Conservation (phyloP, 2,888 invertebrate genomes). For the Chloromyia formosa region DNA sequence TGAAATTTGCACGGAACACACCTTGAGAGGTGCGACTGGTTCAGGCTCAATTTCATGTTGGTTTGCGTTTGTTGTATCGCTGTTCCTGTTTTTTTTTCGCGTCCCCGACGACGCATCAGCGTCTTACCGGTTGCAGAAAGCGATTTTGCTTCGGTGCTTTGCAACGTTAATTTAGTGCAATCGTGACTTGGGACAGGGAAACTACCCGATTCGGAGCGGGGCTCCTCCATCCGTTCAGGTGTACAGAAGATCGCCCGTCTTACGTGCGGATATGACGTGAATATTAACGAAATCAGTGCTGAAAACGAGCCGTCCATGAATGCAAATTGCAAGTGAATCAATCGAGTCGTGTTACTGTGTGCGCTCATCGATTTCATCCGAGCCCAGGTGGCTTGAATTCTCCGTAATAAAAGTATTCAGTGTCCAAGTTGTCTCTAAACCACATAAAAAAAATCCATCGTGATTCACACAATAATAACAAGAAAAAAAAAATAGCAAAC, state of each 20-base stretch:
- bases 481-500: background rate
- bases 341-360: background rate
- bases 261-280: constrained; percentile 33
- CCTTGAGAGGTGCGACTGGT: background rate
- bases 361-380: background rate
- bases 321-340: constrained; percentile 30
- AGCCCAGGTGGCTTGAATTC: constrained; percentile 17
- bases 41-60: background rate
- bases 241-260: background rate
- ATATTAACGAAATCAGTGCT: constrained; percentile 24
- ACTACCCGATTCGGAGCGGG: background rate
- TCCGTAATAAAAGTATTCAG: background rate
- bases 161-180: background rate
- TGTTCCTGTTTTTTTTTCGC: constrained; percentile 20
- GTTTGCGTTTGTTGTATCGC: background rate
- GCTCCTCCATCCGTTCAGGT: constrained; percentile 30
- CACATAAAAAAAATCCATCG: constrained; percentile 5
- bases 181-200: background rate
- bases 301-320: constrained; percentile 1
- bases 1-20: constrained; percentile 9
- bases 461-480: constrained; percentile 7
- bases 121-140: background rate
- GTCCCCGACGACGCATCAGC: background rate
- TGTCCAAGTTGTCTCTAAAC: background rate
- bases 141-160: background rate